These are phyloP conservation scores for Geotrypetes seraphini DNA, from an alignment of 2,797 vertebrate genomes.

Conservation along the genomic window DNA sequence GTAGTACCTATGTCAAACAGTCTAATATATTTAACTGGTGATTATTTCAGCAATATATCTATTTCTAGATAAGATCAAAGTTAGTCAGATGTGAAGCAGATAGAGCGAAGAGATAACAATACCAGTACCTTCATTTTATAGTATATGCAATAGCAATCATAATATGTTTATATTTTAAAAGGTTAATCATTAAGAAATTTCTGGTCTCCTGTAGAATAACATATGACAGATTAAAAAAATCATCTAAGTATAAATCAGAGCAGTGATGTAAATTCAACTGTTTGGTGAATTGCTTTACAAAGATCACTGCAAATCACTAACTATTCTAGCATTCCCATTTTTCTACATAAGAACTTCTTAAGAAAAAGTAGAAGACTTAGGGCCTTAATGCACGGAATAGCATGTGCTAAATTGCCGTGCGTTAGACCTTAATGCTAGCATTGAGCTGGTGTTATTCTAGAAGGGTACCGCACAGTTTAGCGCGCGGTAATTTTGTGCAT, in stretches of 20 bases:
- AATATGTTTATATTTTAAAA: constrained; percentile 35
- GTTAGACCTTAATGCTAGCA: no score
- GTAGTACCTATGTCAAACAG: constrained; percentile 63
- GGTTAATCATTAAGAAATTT: constrained; percentile 27
- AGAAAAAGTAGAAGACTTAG: constrained; percentile 22
- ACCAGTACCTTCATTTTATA: constrained; percentile 19
- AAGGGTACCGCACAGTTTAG: no score
- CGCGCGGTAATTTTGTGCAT: no score
- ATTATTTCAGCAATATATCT: constrained; percentile 58
- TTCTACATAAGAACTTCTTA: constrained; percentile 34
- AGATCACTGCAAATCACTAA: constrained; percentile 44
- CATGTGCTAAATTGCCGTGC: no score
- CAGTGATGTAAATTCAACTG: constrained; percentile 29
- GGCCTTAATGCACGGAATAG: no score
- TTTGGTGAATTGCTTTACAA: constrained; percentile 35
- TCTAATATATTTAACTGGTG: constrained; percentile 65
- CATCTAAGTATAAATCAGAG: constrained; percentile 14
- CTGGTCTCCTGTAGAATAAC: constrained; percentile 27
- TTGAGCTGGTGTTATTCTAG: no score
- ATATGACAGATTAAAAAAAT: constrained; percentile 27
- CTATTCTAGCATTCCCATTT: constrained; percentile 27
- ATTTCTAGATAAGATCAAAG: constrained; percentile 61
- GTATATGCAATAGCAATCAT: constrained; percentile 21
- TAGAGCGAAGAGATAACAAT: constrained; percentile 33
- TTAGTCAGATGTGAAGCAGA: constrained; percentile 35